Conservation (phyloP, 1,140 invertebrate species). For the Rhopalosiphum maidis region DNA sequence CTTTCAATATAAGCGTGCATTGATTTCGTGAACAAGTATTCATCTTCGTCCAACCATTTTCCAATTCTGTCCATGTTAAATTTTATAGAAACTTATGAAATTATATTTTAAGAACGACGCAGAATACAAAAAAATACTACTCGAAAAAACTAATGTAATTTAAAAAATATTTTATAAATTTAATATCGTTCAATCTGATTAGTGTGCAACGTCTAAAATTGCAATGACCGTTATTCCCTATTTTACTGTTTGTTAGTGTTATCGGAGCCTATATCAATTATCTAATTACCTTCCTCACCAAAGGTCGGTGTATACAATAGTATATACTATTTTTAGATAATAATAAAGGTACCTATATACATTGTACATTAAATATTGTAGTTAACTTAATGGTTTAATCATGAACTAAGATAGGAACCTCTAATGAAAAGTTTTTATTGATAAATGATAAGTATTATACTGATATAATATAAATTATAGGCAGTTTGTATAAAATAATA, state of each 20-base stretch:
- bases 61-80: constrained; percentile 3
- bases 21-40: constrained; percentile 49
- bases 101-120: not conserved
- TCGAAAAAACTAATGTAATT: not conserved
- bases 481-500: not conserved
- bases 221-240: not conserved
- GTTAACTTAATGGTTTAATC: not conserved
- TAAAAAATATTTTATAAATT: not conserved
- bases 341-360: not conserved
- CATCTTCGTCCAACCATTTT: constrained; percentile 38
- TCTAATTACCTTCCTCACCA: not conserved
- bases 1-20: constrained; percentile 52
- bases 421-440: not conserved
- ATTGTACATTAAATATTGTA: not conserved
- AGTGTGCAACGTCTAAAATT: not conserved
- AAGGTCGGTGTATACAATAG: not conserved
- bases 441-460: not conserved
- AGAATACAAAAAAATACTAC: not conserved
- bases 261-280: not conserved
- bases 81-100: not conserved
- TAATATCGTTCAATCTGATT: not conserved
- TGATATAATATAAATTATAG: not conserved
- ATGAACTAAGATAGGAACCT: not conserved
- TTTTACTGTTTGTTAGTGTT: not conserved
- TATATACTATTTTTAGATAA: not conserved